Base-by-base conservation (phyloP, 2,797 vertebrate species). In the Hephaestus fuliginosus region DNA sequence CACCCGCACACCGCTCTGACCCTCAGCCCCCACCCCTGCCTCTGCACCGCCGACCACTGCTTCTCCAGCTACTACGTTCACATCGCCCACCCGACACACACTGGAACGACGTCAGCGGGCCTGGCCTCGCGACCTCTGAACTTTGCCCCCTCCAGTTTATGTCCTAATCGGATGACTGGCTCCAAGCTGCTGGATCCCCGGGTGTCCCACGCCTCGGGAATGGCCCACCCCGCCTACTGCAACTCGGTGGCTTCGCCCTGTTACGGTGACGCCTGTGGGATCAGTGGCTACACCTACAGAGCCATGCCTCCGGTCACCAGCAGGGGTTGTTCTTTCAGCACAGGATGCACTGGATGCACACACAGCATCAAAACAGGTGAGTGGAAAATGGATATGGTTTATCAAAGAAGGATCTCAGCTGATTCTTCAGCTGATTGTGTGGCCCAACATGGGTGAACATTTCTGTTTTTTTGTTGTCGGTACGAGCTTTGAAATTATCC, bases 281-380 rank as follows among this genome's bases (percentile, higher is more conserved):
- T 97, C 13, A 89, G 94, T 55, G 95, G 96, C 82, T 96, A 95
- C 78, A 66, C 97, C 80, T 99, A 97, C 85, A 95, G 97, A 52
- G 89, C 98, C 3, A 80, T 99, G 94, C 95, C 96, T 22, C 93
- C 97, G 33, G 93, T 98, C 0, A 90, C 96, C 86, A 95, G 95
- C 92, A 96, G 96, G 85, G 81, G 96, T 4, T 93, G 97, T 87
- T 95, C 96, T 62, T 94, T 95, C 91, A 95, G 93, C 55, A 78
- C 96, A 0, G 95, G 96, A 65, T 97, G 96, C 90, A 96, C 91
- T 64, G 93, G 95, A 93, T 97, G 96, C 91, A 94, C 96, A 81
- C 98, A 96, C 91, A 94, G 96, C 94, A 97, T 98, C 89, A 97
- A 98, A 95, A 97, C 97, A 96, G 98, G 98, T 99, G 95, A 95